Percentiles rank a stretch among this genome's conserved stretches.
Conservation (phyloP, 2,888 invertebrate genomes). For the Drosophila formosana region DNA sequence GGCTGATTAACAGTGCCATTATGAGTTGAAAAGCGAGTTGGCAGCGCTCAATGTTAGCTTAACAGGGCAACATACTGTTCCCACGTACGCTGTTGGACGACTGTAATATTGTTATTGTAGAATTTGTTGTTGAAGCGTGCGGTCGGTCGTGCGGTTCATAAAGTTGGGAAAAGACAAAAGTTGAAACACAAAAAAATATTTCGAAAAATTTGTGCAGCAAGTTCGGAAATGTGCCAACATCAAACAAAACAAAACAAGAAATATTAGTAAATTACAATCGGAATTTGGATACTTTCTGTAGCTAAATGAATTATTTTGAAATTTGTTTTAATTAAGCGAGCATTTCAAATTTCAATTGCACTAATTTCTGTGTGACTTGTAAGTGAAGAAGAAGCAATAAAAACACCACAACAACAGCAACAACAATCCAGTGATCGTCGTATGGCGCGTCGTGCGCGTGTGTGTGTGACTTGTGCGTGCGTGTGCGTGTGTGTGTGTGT, state of each 20-base stretch:
- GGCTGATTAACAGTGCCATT: constrained; percentile 27
- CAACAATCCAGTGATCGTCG: constrained; percentile 66
- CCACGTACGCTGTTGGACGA: constrained; percentile 28
- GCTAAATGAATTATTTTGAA: constrained; percentile 44
- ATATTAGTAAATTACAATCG: constrained; percentile 20
- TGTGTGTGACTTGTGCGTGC: constrained; percentile 33
- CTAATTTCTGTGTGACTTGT: constrained; percentile 57
- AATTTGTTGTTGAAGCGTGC: constrained; percentile 54
- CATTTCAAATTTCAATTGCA: constrained; percentile 58
- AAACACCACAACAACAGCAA: constrained; percentile 36
- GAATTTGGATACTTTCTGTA: constrained; percentile 15
- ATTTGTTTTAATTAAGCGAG: constrained; percentile 69
- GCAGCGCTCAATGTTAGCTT: constrained; percentile 19
- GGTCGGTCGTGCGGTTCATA: constrained; percentile 48
- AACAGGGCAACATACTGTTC: constrained; percentile 30
- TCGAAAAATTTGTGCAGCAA: constrained; percentile 21
- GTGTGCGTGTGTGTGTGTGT: constrained; percentile 52
- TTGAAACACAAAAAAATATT: constrained; percentile 14
- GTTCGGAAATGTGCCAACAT: constrained; percentile 21
- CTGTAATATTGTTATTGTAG: constrained; percentile 51
- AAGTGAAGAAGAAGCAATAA: constrained; percentile 43
- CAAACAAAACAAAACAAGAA: constrained; percentile 21
- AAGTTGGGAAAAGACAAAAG: constrained; percentile 14
- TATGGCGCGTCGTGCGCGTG: constrained; percentile 57
- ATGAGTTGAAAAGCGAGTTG: constrained; percentile 18